phyloP scores from a whole-genome alignment of 1,140 invertebrate species.

The Rhagoletis zephyria region DNA sequence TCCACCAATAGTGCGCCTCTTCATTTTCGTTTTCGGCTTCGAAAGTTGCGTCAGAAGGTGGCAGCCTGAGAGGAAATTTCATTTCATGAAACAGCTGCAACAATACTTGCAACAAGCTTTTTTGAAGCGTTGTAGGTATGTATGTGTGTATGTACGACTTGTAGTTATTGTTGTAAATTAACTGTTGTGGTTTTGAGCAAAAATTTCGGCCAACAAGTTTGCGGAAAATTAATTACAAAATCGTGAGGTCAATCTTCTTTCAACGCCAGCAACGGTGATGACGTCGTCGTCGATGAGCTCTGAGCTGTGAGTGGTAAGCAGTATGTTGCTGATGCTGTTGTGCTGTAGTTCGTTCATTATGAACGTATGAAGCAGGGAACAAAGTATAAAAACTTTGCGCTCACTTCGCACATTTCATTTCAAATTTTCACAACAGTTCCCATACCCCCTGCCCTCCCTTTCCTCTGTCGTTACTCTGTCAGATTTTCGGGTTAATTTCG shows the following conservation, averaged over 20 bases:
- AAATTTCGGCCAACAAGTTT: conserved; percentile 45
- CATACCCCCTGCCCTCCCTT: background rate
- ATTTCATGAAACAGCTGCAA: conserved; percentile 24
- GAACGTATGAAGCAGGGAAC: background rate
- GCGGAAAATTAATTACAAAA: conserved; percentile 52
- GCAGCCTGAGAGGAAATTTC: conserved; percentile 1
- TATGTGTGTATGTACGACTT: background rate
- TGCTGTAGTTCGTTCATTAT: background rate
- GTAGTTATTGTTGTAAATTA: conserved; percentile 38
- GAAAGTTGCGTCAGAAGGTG: background rate
- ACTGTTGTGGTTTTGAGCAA: conserved; percentile 31
- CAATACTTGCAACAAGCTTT: background rate
- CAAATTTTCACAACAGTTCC: background rate
- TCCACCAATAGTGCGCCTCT: background rate
- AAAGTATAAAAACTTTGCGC: conserved; percentile 29
- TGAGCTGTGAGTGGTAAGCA: background rate
- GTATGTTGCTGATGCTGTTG: too few relatives aligned
- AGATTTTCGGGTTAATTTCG: conserved; percentile 34
- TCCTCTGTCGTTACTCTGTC: background rate
- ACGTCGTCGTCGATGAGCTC: background rate
- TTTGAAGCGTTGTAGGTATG: background rate
- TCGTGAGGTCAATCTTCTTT: conserved; percentile 52
- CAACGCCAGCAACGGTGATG: conserved; percentile 39
- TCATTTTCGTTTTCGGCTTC: background rate
- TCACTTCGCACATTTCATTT: conserved; percentile 40